A percentile compares a stretch with the other conserved stretches of the same genome.
These are phyloP conservation scores for Parotia lawesii DNA, from an alignment of 2,113 vertebrate genomes.

Conservation along the genomic window DNA sequence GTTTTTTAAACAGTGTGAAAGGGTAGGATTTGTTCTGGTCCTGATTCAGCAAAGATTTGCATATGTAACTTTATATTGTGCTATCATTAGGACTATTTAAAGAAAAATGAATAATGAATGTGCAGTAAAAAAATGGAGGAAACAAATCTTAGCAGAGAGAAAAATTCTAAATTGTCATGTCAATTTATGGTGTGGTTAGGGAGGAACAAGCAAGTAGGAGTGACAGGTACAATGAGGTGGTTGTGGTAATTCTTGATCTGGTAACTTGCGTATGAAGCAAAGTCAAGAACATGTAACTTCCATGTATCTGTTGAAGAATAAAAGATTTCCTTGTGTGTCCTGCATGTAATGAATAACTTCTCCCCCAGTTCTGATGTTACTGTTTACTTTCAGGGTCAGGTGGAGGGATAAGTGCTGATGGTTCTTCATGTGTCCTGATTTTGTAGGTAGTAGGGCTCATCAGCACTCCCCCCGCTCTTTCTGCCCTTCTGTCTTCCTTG, in stretches of 20 bases:
- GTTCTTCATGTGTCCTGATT: neutral
- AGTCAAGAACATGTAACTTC: neutral
- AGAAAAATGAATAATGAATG: neutral
- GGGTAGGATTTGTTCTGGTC: neutral
- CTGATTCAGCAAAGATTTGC: neutral
- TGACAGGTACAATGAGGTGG: neutral
- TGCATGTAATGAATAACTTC: neutral
- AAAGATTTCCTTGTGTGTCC: neutral
- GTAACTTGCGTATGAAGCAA: neutral
- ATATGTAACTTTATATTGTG: neutral
- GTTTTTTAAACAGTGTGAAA: neutral
- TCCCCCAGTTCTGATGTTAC: neutral
- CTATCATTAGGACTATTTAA: neutral
- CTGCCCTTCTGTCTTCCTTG: neutral
- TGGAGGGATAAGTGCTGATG: neutral
- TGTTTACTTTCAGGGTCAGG: neutral
- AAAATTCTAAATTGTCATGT: neutral
- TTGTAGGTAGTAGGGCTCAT: neutral
- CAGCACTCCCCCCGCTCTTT: accelerated
- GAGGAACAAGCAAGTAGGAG: neutral
- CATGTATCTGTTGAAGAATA: neutral
- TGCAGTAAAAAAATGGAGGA: neutral
- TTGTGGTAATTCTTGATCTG: neutral
- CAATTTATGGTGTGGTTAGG: neutral
- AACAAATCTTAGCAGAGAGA: neutral